Conservation (phyloP, 2,888 invertebrate species). For the Drosophila prostipennis region DNA sequence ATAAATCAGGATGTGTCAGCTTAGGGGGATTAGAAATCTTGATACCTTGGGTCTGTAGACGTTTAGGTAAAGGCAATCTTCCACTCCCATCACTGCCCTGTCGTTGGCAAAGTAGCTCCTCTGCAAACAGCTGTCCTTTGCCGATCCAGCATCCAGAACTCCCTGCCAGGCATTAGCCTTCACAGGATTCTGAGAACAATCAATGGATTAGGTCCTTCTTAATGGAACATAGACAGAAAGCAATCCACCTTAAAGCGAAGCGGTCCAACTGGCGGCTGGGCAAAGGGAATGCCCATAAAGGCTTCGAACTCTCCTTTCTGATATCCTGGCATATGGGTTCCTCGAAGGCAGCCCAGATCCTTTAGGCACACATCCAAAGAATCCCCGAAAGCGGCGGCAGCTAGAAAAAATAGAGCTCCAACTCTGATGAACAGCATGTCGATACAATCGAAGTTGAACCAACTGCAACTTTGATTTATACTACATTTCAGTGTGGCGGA, state of each 20-base stretch:
- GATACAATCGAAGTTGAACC: neutral
- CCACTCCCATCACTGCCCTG: constrained; percentile 81
- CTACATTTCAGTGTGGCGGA: neutral
- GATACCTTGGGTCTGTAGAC: constrained; percentile 83
- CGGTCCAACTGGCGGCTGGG: constrained; percentile 79
- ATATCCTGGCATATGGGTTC: constrained; percentile 71
- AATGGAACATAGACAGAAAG: neutral
- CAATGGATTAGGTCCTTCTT: neutral
- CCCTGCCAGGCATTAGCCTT: constrained; percentile 65
- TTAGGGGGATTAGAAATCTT: too few species aligned
- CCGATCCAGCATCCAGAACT: constrained; percentile 73
- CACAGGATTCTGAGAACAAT: constrained; percentile 74
- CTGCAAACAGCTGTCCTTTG: constrained; percentile 84
- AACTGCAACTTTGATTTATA: neutral
- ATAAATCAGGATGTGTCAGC: too few species aligned
- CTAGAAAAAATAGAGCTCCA: neutral
- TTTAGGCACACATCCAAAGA: constrained; percentile 69
- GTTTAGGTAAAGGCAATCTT: constrained; percentile 85
- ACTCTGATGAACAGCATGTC: neutral
- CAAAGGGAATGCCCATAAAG: constrained; percentile 83
- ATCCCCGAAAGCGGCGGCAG: constrained; percentile 19
- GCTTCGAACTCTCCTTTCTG: constrained; percentile 75
- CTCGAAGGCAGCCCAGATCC: constrained; percentile 73
- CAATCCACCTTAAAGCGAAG: constrained; percentile 75
- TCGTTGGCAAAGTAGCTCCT: constrained; percentile 81